A percentile compares a stretch with the other conserved stretches of the same genome.
Evolutionary conservation across 2,888 invertebrate species (phyloP).

Genomic region (Crematogaster levior): DNA sequence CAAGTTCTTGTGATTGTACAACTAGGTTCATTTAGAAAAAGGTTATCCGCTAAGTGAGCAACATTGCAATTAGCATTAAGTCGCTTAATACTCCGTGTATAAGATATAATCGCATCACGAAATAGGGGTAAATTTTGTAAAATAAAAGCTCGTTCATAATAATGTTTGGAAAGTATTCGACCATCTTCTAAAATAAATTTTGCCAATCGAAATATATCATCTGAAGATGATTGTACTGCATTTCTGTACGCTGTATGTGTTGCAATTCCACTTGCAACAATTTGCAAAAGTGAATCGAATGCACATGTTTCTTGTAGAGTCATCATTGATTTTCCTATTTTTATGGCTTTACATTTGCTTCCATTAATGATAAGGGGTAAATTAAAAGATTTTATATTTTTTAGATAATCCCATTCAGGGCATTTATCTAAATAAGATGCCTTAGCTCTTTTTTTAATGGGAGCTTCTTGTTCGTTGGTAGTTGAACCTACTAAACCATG

Average conservation of each 20-base stretch:
- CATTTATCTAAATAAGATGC: slow-evolving; percentile 57
- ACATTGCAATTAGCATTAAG: slow-evolving; percentile 27
- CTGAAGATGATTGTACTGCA: background rate
- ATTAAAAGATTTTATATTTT: slow-evolving; percentile 44
- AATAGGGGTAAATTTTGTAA: background rate
- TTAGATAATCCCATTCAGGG: slow-evolving; percentile 58
- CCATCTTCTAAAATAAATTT: background rate
- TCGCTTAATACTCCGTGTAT: background rate
- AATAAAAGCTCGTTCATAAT: background rate
- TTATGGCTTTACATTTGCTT: background rate
- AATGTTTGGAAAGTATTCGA: background rate
- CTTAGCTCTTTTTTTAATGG: slow-evolving; percentile 7
- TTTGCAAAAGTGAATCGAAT: background rate
- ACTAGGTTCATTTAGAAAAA: slow-evolving; percentile 61
- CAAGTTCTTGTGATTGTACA: slow-evolving; percentile 82
- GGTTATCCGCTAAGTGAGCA: slow-evolving; percentile 9
- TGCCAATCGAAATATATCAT: background rate
- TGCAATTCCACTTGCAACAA: background rate
- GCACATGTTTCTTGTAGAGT: background rate
- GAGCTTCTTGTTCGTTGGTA: background rate
- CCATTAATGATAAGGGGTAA: slow-evolving; percentile 57
- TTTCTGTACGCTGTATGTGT: background rate
- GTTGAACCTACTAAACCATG: background rate
- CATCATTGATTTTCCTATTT: background rate
- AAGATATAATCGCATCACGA: background rate